These are phyloP conservation scores for Zeus faber DNA, from an alignment of 2,113 vertebrate species.

Conservation along the genomic window DNA sequence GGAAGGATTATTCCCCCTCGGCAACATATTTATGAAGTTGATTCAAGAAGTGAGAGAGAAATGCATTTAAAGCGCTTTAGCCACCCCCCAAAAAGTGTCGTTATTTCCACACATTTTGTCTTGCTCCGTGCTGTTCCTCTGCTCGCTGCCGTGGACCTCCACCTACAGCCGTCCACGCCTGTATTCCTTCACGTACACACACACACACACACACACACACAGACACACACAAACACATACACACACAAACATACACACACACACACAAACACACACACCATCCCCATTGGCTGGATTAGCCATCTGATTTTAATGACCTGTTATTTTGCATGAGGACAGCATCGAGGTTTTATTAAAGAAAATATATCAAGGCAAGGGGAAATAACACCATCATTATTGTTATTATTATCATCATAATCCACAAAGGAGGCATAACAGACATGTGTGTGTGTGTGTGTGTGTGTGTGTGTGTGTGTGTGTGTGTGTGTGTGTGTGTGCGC, in stretches of 20 bases:
- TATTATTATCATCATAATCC: too few relatives aligned
- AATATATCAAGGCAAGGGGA: too few relatives aligned
- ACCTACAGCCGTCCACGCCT: too few relatives aligned
- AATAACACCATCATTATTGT: too few relatives aligned
- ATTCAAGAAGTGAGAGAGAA: neutral
- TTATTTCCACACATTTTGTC: too few relatives aligned
- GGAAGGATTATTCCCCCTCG: neutral
- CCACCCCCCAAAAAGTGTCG: neutral
- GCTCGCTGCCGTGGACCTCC: neutral
- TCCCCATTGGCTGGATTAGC: neutral
- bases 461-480: conserved; percentile 15
- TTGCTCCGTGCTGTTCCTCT: neutral
- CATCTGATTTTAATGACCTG: neutral
- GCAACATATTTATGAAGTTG: neutral
- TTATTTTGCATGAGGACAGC: neutral
- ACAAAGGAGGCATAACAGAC: too few relatives aligned
- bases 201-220: neutral
- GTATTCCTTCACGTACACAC: too few relatives aligned
- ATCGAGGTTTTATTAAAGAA: too few relatives aligned
- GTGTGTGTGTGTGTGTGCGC: neutral
- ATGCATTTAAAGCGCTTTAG: neutral
- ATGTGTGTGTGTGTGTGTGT: conserved; percentile 13
- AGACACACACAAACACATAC: neutral
- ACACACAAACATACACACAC: neutral
- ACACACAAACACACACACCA: neutral